These are phyloP conservation scores for Argyresthia albistria DNA, from an alignment of 2,888 invertebrate species.

Conservation along the genomic window DNA sequence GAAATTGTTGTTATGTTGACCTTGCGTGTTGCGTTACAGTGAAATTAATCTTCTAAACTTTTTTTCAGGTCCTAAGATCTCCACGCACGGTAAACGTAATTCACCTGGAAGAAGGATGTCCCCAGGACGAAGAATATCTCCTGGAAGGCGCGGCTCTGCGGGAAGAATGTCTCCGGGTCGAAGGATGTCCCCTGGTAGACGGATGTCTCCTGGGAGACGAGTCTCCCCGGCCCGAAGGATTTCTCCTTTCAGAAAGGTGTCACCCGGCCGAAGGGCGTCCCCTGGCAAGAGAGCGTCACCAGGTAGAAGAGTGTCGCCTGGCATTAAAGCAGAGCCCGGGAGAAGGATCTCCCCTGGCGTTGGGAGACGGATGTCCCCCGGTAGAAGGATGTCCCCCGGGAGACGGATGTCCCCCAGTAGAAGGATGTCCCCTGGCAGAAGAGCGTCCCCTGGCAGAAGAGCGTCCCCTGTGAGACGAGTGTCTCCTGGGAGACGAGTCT, in stretches of 20 bases:
- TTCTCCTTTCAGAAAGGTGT: slow-evolving; percentile 6
- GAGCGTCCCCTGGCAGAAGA: slow-evolving; percentile 10
- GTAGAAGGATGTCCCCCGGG: slow-evolving; percentile 5
- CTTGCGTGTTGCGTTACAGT: too few relatives aligned
- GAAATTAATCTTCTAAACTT: too few relatives aligned
- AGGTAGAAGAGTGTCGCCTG: slow-evolving; percentile 13
- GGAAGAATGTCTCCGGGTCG: slow-evolving; percentile 3
- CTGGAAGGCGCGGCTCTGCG: slow-evolving; percentile 2
- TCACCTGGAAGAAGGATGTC: slow-evolving; percentile 4
- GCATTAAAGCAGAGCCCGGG: slow-evolving; percentile 14
- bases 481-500: slow-evolving; percentile 8
- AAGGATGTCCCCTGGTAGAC: slow-evolving; percentile 5
- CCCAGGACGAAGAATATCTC: slow-evolving; percentile 5
- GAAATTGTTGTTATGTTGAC: too few relatives aligned
- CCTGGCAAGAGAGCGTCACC: slow-evolving; percentile 13
- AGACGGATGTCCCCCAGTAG: slow-evolving; percentile 4
- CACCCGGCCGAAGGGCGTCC: not conserved
- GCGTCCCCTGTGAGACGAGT: slow-evolving; percentile 1
- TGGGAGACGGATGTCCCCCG: not conserved
- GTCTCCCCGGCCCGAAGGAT: slow-evolving; percentile 3
- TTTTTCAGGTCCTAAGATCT: too few relatives aligned
- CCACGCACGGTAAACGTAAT: not conserved
- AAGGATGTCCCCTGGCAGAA: slow-evolving; percentile 4
- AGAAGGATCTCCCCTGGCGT: slow-evolving; percentile 15
- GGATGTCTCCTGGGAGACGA: not conserved